Conservation (phyloP, 2,888 invertebrate genomes). For the Plusia festucae region DNA sequence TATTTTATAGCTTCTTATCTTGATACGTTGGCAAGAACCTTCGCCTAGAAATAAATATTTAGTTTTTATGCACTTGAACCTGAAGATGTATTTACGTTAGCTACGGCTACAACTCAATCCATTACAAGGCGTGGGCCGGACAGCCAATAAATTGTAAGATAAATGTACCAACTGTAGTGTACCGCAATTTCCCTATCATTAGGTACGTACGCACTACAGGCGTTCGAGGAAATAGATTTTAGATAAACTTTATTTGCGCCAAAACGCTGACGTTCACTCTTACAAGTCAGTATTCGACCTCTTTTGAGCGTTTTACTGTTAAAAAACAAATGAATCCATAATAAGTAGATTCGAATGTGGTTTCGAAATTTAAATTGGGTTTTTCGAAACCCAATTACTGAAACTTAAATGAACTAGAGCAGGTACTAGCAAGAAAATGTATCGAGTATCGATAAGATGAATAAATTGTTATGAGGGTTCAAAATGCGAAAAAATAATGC, state of each 20-base stretch:
- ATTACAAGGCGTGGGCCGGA: slow-evolving; percentile 65
- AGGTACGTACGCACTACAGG: slow-evolving; percentile 25
- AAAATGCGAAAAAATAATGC: neutral
- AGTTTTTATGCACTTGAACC: slow-evolving; percentile 70
- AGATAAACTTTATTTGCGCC: slow-evolving; percentile 48
- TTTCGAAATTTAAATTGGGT: slow-evolving; percentile 1
- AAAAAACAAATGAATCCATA: slow-evolving; percentile 1
- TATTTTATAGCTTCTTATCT: neutral
- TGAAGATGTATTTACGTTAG: slow-evolving; percentile 62
- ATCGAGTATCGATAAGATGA: neutral
- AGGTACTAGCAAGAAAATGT: neutral
- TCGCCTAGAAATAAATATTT: slow-evolving; percentile 58
- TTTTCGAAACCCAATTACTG: slow-evolving; percentile 6
- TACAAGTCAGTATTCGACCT: slow-evolving; percentile 20
- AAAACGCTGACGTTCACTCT: slow-evolving; percentile 21
- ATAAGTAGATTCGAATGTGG: neutral
- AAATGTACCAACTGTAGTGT: slow-evolving; percentile 62
- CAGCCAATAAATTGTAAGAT: slow-evolving; percentile 70
- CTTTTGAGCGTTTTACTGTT: neutral
- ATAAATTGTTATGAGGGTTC: neutral
- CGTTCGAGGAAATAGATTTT: slow-evolving; percentile 55
- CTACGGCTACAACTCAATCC: slow-evolving; percentile 59
- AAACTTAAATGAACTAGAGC: neutral
- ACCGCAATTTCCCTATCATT: slow-evolving; percentile 58
- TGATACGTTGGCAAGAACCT: slow-evolving; percentile 41